Evolutionary conservation across 2,888 invertebrate species (phyloP).

Genomic region (Drosophila lacicola): DNA sequence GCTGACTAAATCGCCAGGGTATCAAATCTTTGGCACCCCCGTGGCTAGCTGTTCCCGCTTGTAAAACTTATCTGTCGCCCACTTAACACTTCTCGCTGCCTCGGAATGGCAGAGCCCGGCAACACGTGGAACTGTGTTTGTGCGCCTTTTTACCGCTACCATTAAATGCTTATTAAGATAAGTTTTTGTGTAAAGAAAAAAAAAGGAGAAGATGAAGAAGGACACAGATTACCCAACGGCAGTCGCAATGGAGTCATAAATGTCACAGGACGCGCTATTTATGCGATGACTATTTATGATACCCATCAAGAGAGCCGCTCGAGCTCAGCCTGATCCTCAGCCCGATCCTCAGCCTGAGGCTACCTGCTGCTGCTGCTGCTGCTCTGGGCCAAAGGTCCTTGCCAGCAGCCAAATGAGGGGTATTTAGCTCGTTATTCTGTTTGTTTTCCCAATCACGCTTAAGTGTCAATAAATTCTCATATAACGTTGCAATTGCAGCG

Average conservation of each 20-base stretch:
- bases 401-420: background rate
- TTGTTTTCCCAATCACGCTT: constrained; percentile 57
- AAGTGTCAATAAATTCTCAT: constrained; percentile 77
- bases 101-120: background rate
- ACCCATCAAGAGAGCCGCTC: constrained; percentile 48
- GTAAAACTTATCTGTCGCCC: constrained; percentile 32
- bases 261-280: constrained; percentile 77
- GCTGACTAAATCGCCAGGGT: background rate
- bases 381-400: constrained; percentile 5
- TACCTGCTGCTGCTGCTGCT: constrained; percentile 43
- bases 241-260: constrained; percentile 79
- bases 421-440: constrained; percentile 27
- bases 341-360: background rate
- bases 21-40: constrained; percentile 13
- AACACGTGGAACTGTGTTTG: constrained; percentile 44
- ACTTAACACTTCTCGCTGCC: constrained; percentile 59
- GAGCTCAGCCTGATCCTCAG: background rate
- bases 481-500: constrained; percentile 70
- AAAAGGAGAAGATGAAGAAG: constrained; percentile 22
- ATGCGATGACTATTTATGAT: constrained; percentile 82
- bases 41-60: constrained; percentile 16
- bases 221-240: constrained; percentile 57
- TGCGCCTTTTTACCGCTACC: constrained; percentile 71
- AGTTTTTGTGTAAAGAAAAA: constrained; percentile 29
- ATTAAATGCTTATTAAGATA: constrained; percentile 82